phyloP scores from a whole-genome alignment of 64 coral and sea anemone genomes.

The Actinia tenebrosa region DNA sequence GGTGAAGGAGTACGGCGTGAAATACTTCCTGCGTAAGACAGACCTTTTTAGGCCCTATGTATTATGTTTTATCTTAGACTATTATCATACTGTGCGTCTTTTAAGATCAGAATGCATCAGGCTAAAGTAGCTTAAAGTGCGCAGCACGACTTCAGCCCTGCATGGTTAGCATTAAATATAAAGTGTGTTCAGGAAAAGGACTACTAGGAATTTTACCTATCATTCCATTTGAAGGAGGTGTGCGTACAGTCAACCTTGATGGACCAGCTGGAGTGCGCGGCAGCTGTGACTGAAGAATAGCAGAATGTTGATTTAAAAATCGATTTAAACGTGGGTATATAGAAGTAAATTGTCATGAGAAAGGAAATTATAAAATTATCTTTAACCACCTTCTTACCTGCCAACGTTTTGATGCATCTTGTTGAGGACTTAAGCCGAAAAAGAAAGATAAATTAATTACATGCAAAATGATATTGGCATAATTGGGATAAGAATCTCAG shows the following conservation, averaged over 20 bases:
- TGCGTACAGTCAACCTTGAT: slow-evolving; percentile 64
- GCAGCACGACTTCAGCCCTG: too few relatives aligned
- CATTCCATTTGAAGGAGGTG: slow-evolving; percentile 95
- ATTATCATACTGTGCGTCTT: too few relatives aligned
- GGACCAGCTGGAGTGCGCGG: slow-evolving; percentile 70
- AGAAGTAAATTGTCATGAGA: not conserved
- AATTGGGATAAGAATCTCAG: too few relatives aligned
- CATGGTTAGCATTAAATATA: too few relatives aligned
- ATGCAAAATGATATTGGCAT: too few relatives aligned
- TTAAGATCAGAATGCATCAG: not conserved
- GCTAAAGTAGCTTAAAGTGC: not conserved
- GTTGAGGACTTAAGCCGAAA: slow-evolving; percentile 26
- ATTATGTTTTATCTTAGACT: not conserved
- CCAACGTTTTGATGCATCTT: slow-evolving; percentile 36
- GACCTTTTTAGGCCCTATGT: not conserved
- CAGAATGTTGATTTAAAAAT: not conserved
- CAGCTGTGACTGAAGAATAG: slow-evolving; percentile 22
- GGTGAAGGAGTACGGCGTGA: slow-evolving; percentile 51
- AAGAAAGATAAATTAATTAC: not conserved
- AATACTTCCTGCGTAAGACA: slow-evolving; percentile 15
- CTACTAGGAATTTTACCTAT: slow-evolving; percentile 47
- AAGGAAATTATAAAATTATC: not conserved
- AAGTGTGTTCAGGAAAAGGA: not conserved
- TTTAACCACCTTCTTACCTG: slow-evolving; percentile 28
- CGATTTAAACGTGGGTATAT: not conserved